Conservation (phyloP, 35 echinoderm and acorn worm species). For the Apostichopus japonicus region DNA sequence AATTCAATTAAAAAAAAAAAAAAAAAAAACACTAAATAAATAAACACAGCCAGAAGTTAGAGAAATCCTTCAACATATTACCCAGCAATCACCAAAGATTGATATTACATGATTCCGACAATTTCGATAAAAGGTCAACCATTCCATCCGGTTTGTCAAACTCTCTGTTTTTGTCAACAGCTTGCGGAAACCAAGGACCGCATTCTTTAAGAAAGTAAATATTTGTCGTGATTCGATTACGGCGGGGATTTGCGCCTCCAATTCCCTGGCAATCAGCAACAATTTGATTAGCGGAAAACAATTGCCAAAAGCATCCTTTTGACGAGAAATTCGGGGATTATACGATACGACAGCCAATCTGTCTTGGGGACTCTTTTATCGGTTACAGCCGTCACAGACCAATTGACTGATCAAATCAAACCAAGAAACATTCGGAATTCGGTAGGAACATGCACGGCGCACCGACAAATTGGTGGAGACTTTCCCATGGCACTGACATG, state of each 20-base stretch:
- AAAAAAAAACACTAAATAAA: not conserved
- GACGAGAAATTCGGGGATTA: constrained; percentile 36
- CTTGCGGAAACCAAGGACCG: constrained; percentile 38
- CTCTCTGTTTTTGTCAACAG: constrained; percentile 30
- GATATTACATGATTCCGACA: constrained; percentile 41
- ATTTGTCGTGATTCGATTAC: constrained; percentile 45
- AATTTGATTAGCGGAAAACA: constrained; percentile 61
- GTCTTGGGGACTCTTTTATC: constrained; percentile 28
- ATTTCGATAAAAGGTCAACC: constrained; percentile 56
- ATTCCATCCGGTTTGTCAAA: constrained; percentile 56
- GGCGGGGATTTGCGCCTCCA: constrained; percentile 37
- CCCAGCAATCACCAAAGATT: not conserved
- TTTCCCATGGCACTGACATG: not conserved
- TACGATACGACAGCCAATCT: constrained; percentile 53
- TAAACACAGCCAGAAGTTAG: not conserved
- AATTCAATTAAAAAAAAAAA: constrained; percentile 15
- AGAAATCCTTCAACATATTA: not conserved
- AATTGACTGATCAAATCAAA: constrained; percentile 45
- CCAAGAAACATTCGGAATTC: not conserved
- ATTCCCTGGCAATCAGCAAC: constrained; percentile 58
- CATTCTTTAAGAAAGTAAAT: constrained; percentile 44
- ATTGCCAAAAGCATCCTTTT: constrained; percentile 52
- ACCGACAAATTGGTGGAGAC: not conserved
- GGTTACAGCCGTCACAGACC: constrained; percentile 23
- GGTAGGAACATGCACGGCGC: not conserved